phyloP scores from a whole-genome alignment of 2,888 invertebrate genomes.

The Andrena dorsata region DNA sequence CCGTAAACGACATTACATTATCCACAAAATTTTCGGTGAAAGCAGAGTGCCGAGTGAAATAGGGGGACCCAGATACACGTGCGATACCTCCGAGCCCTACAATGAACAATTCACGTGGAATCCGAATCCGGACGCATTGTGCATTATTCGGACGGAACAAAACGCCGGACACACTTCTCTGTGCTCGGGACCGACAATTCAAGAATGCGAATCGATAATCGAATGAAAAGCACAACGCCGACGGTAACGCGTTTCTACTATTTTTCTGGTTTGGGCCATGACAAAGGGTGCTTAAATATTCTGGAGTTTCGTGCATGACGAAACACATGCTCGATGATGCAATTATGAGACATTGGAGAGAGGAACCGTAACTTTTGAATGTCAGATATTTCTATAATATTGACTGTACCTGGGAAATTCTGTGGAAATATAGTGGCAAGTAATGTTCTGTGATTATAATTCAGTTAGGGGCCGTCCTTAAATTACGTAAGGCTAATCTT shows the following conservation, averaged over 20 bases:
- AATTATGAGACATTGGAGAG: slow-evolving; percentile 17
- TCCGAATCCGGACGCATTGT: slow-evolving; percentile 58
- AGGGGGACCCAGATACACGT: slow-evolving; percentile 27
- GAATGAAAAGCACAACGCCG: slow-evolving; percentile 67
- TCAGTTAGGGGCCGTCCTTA: no score
- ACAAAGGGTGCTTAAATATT: slow-evolving; percentile 19
- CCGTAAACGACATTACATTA: slow-evolving; percentile 43
- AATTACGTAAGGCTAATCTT: no score
- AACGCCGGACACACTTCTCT: slow-evolving; percentile 45
- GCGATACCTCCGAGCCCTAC: slow-evolving; percentile 44
- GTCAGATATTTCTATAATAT: neutral
- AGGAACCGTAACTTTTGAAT: neutral
- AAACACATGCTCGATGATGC: neutral
- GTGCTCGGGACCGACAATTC: slow-evolving; percentile 53
- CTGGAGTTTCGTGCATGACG: slow-evolving; percentile 2
- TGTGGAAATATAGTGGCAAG: no score
- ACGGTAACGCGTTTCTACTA: slow-evolving; percentile 22
- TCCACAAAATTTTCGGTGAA: slow-evolving; percentile 46
- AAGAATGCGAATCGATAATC: slow-evolving; percentile 73
- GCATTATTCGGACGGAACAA: slow-evolving; percentile 66
- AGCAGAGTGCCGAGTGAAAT: slow-evolving; percentile 47
- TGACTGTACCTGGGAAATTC: no score
- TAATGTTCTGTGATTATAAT: no score
- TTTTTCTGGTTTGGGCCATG: slow-evolving; percentile 33
- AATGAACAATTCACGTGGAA: slow-evolving; percentile 61